Conservation (phyloP, 2,113 vertebrate species). For the Galemys pyrenaicus region DNA sequence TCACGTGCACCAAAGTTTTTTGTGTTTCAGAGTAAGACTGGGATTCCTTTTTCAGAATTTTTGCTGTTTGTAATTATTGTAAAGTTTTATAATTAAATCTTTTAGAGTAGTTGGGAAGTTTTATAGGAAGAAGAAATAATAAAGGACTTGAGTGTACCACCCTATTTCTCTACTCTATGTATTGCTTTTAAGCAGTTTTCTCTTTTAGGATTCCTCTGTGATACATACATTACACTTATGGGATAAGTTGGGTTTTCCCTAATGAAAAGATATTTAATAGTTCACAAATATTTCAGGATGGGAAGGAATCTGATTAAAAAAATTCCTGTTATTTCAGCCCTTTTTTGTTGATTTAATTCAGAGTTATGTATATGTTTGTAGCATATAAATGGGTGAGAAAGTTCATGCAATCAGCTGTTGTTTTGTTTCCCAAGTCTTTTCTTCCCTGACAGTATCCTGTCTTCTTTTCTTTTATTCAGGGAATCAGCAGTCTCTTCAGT, state of each 20-base stretch:
- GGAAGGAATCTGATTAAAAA: neutral
- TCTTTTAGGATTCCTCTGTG: neutral
- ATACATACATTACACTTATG: neutral
- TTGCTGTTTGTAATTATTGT: neutral
- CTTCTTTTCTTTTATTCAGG: constrained; percentile 84
- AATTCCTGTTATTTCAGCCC: neutral
- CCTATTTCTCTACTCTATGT: neutral
- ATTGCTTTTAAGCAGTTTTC: neutral
- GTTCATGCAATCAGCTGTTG: neutral
- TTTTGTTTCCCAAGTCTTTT: neutral
- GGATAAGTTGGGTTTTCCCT: neutral
- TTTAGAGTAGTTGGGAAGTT: constrained; percentile 2
- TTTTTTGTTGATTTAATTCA: neutral
- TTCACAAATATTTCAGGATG: neutral
- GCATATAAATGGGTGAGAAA: neutral
- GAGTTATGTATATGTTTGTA: neutral
- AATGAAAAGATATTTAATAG: constrained; percentile 5
- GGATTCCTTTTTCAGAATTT: constrained; percentile 33
- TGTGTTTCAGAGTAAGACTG: neutral
- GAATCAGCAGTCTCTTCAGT: constrained; percentile 98
- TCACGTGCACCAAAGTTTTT: neutral
- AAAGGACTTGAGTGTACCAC: neutral
- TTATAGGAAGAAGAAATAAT: constrained; percentile 34
- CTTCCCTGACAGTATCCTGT: constrained; percentile 46
- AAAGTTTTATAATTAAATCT: constrained; percentile 30